phyloP scores from a whole-genome alignment of 2,113 vertebrate genomes.

The Cephalopholis sonnerati region DNA sequence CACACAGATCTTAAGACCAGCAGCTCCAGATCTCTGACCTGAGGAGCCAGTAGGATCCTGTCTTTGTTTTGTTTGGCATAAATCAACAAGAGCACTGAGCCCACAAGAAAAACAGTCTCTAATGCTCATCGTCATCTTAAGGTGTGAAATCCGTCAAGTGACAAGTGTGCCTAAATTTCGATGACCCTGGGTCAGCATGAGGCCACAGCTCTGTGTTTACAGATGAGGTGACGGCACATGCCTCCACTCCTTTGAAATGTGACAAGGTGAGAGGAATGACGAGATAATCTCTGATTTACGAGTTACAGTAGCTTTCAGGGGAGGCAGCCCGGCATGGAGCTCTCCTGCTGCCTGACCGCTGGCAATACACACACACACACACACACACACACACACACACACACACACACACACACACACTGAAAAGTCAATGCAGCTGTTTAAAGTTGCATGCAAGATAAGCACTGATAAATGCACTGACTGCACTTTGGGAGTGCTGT shows the following conservation, averaged over 20 bases:
- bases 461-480: not conserved
- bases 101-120: constrained; percentile 41
- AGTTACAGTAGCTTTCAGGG: constrained; percentile 72
- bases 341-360: not conserved
- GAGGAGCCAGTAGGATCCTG: not conserved
- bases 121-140: constrained; percentile 57
- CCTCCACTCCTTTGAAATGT: constrained; percentile 72
- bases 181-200: constrained; percentile 67
- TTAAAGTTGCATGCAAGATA: not conserved
- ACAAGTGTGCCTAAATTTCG: constrained; percentile 79
- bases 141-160: constrained; percentile 79
- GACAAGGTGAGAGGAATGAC: constrained; percentile 60
- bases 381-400: too few relatives aligned
- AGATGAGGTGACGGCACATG: constrained; percentile 75
- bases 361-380: constrained; percentile 2
- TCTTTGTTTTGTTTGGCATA: constrained; percentile 48
- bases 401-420: too few relatives aligned
- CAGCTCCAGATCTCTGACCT: constrained; percentile 26
- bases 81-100: constrained; percentile 35
- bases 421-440: not conserved
- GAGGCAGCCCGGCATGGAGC: constrained; percentile 18
- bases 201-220: constrained; percentile 73
- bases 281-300: constrained; percentile 78
- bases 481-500: not conserved
- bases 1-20: constrained; percentile 28